Evolutionary conservation across 2,888 invertebrate species (phyloP), one percentile per base, ranked within the genome.

Genomic region (Clusia tigrina): DNA sequence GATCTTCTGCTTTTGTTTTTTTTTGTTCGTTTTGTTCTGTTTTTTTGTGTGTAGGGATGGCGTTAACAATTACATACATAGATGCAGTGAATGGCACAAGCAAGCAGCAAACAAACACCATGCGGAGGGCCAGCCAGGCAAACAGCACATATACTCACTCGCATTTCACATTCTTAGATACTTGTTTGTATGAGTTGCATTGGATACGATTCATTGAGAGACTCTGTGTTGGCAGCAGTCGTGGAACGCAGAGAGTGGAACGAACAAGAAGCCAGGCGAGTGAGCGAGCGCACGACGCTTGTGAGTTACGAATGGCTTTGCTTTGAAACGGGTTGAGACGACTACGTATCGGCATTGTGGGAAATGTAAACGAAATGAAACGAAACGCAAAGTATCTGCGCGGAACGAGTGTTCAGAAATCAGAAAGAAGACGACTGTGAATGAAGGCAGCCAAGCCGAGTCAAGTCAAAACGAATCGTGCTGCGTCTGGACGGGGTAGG

Each of bases 11-110:
- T n/a, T n/a, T n/a, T n/a, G n/a, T n/a, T n/a, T n/a, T n/a, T n/a
- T n/a, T n/a, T n/a, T n/a, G n/a, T n/a, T n/a, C n/a, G n/a, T n/a
- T n/a, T n/a, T n/a, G n/a, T n/a, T n/a, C n/a, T 24, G 24, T 53
- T 53, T 22, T 70, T 66, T 64, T 64, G 56, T 51, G 54, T 54
- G 54, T 54, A 54, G n/a, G 62, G 70, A 71, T 76, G 75, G 72
- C 74, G 74, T 74, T 70, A 74, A 76, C 72, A 70, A 74, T 71
- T 77, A 76, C 75, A 77, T 70, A 69, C 71, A 73, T 74, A 76
- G 68, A 24, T 17, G 53, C 9, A 12, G 10, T 15, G 12, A 10
- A 54, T 12, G 10, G 6, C 24, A 32, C 24, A 10, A 12, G 48
- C 15, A 18, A 9, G 10, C 18, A 17, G 42, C 17, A 38, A 38